Conservation (phyloP, 2,113 vertebrate species). For the Myrmecobius fasciatus region DNA sequence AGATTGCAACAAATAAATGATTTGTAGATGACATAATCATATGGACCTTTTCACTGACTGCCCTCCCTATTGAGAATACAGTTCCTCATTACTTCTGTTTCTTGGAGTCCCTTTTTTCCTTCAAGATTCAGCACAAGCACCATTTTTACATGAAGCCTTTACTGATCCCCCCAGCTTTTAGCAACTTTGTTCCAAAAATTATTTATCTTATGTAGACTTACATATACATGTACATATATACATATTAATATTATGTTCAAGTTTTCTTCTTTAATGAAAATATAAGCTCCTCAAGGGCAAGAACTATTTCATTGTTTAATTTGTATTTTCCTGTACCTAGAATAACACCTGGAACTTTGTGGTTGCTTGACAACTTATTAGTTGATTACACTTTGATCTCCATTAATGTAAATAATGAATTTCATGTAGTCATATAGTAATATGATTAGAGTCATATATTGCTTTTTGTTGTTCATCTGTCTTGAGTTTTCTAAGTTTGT, state of each 20-base stretch:
- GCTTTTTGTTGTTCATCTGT: background rate
- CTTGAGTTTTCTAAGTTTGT: background rate
- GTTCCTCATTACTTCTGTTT: background rate
- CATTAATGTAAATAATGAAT: background rate
- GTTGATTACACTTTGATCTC: background rate
- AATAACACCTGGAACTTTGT: background rate
- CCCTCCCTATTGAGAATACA: background rate
- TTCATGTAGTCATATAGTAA: background rate
- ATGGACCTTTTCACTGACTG: background rate
- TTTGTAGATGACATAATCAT: background rate
- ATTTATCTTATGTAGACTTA: background rate
- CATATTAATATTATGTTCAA: background rate
- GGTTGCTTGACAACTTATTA: background rate
- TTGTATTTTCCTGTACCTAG: background rate
- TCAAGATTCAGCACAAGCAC: background rate
- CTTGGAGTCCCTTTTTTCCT: background rate
- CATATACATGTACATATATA: background rate
- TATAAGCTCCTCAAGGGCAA: background rate
- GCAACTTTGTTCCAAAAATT: background rate
- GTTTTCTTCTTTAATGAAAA: background rate
- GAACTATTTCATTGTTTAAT: background rate
- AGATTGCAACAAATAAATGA: background rate
- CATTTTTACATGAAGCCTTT: background rate
- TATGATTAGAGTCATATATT: background rate
- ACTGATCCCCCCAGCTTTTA: background rate